Percentiles rank a stretch among this genome's conserved stretches.
phyloP scores from a whole-genome alignment of 2,113 vertebrate species.

The Sinocyclocheilus maitianheensis region DNA sequence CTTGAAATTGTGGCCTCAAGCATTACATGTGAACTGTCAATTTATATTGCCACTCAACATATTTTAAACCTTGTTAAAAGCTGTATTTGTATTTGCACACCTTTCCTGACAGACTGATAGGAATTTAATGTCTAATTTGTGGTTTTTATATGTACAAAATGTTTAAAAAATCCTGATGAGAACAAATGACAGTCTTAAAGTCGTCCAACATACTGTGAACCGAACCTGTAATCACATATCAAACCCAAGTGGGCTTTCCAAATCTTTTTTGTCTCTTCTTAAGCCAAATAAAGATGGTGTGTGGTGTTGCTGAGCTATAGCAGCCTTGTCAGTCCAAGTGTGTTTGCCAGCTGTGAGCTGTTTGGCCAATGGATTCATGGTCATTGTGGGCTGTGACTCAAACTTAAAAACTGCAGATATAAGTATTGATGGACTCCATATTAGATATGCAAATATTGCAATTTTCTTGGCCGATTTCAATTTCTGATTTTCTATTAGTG shows the following conservation, averaged over 20 bases:
- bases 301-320: neutral
- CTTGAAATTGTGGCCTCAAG: neutral
- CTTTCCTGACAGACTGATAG: neutral
- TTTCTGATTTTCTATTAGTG: too few relatives aligned
- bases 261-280: neutral
- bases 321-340: neutral
- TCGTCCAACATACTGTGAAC: neutral
- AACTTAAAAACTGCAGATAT: neutral
- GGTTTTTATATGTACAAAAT: neutral
- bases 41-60: neutral
- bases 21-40: neutral
- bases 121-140: neutral
- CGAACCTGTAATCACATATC: neutral
- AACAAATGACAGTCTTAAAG: neutral
- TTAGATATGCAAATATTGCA: too few relatives aligned
- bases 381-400: slow-evolving; percentile 25
- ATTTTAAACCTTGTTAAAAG: neutral
- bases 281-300: neutral
- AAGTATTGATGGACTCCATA: neutral
- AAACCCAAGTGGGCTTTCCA: neutral
- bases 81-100: neutral
- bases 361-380: neutral
- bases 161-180: neutral
- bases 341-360: slow-evolving; percentile 1
- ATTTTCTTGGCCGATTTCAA: too few relatives aligned